These are phyloP conservation scores for Platynereis dumerilii DNA, from an alignment of 2,888 invertebrate genomes.

Conservation along the genomic window DNA sequence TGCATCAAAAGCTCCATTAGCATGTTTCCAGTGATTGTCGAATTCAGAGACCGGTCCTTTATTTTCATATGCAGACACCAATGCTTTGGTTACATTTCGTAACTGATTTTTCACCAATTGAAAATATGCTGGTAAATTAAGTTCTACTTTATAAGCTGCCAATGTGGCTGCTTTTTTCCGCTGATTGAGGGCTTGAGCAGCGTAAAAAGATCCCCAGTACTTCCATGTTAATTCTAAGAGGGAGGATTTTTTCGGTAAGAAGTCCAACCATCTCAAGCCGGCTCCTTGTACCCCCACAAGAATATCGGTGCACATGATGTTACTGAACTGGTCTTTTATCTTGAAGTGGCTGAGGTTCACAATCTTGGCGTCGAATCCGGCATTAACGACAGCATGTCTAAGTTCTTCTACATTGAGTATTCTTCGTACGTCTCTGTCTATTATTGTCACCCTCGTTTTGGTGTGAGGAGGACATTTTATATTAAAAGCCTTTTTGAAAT, in stretches of 20 bases:
- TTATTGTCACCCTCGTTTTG: neutral
- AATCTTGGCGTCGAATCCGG: neutral
- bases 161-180: neutral
- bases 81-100: too few species aligned
- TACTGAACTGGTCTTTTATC: neutral
- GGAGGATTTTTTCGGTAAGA: neutral
- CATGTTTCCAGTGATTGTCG: neutral
- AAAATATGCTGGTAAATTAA: neutral
- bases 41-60: too few species aligned
- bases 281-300: slow-evolving; percentile 1
- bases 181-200: neutral
- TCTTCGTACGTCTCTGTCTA: neutral
- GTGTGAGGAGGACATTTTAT: neutral
- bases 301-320: neutral
- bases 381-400: neutral
- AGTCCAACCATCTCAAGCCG: neutral
- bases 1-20: neutral
- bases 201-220: slow-evolving; percentile 1
- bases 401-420: slow-evolving; percentile 2
- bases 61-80: too few species aligned
- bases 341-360: neutral
- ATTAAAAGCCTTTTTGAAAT: neutral
- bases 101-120: too few species aligned
- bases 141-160: neutral
- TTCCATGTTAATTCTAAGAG: neutral